These are phyloP conservation scores for Cygnus olor DNA, from an alignment of 2,797 vertebrate genomes.

Conservation along the genomic window DNA sequence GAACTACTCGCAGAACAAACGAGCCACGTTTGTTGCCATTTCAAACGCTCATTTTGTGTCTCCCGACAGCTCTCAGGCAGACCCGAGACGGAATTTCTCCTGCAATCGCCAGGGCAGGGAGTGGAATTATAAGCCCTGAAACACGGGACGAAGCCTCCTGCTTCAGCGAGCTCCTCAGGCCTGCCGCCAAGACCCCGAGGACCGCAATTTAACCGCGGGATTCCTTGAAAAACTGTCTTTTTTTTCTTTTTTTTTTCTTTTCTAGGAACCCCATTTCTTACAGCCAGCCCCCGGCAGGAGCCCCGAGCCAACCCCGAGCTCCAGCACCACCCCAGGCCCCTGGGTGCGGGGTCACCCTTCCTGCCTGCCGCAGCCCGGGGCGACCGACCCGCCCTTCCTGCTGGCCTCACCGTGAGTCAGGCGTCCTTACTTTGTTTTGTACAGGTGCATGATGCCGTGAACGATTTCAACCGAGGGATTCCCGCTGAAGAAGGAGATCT, in stretches of 20 bases:
- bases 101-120: accelerated
- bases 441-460: conserved; percentile 98
- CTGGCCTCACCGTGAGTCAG: background rate
- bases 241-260: background rate
- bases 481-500: conserved; percentile 98
- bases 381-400: background rate
- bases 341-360: background rate
- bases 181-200: background rate
- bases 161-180: background rate
- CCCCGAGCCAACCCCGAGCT: background rate
- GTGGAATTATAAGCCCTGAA: background rate
- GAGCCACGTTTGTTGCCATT: background rate
- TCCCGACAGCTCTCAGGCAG: background rate
- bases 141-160: background rate
- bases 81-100: background rate
- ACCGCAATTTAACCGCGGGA: background rate
- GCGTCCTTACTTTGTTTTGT: conserved; percentile 94
- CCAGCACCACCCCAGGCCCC: background rate
- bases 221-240: background rate
- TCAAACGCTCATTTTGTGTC: background rate
- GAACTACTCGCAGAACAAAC: background rate
- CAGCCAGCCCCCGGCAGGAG: background rate
- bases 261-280: accelerated
- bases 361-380: background rate
- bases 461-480: conserved; percentile 97